These are phyloP conservation scores for Saccopteryx leptura DNA, from an alignment of 2,113 vertebrate species.

Conservation along the genomic window DNA sequence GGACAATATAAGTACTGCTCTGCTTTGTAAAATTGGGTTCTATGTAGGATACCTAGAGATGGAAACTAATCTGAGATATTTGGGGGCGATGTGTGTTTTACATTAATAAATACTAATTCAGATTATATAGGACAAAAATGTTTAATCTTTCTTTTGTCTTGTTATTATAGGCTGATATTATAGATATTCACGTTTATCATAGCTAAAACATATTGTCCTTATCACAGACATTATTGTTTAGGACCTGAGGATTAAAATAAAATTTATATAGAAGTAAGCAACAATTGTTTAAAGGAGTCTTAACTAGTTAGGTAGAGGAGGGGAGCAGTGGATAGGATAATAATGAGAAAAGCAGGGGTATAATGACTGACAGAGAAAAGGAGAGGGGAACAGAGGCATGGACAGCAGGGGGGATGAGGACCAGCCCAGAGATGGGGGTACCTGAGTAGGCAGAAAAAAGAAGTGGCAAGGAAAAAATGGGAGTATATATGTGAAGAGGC, in stretches of 20 bases:
- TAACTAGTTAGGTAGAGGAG: neutral
- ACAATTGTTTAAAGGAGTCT: neutral
- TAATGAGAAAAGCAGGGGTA: neutral
- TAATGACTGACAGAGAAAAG: neutral
- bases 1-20: slow-evolving; percentile 26
- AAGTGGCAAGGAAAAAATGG: neutral
- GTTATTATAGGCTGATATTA: neutral
- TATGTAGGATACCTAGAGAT: neutral
- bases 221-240: neutral
- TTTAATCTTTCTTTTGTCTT: neutral
- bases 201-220: neutral
- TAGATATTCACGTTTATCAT: neutral
- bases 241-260: neutral
- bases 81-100: neutral
- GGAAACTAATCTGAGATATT: neutral
- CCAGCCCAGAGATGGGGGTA: neutral
- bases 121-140: slow-evolving; percentile 6
- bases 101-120: neutral
- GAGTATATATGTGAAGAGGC: neutral
- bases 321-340: neutral
- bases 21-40: neutral
- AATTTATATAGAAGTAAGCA: neutral
- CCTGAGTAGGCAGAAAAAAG: neutral
- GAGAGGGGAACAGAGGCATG: neutral
- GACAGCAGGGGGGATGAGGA: neutral